phyloP scores from a whole-genome alignment of 2,888 invertebrate species.

The Pasiphila rectangulata region DNA sequence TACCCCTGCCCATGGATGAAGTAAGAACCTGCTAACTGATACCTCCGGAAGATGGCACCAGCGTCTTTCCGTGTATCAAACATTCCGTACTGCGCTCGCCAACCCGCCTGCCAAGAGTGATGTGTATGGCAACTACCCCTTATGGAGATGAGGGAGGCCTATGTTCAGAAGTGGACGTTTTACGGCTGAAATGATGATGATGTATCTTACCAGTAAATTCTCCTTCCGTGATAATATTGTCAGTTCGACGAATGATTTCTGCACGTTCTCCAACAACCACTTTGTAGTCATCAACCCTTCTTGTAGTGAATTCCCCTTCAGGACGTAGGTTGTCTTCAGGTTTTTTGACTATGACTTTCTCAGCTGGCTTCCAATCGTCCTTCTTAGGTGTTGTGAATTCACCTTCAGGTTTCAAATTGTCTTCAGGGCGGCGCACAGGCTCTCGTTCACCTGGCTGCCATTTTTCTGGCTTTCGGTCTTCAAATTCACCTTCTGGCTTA shows the following conservation, averaged over 20 bases:
- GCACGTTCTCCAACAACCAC: conserved; percentile 83
- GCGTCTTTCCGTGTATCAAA: too few relatives aligned
- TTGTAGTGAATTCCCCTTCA: conserved; percentile 81
- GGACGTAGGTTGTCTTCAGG: conserved; percentile 79
- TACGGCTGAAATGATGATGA: too few relatives aligned
- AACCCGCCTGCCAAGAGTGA: too few relatives aligned
- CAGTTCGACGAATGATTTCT: conserved; percentile 82
- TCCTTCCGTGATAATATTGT: conserved; percentile 84
- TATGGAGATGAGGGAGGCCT: too few relatives aligned
- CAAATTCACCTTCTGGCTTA: conserved; percentile 45
- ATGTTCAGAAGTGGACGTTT: too few relatives aligned
- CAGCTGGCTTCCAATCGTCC: conserved; percentile 69
- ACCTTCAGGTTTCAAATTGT: conserved; percentile 37
- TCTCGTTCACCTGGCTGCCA: conserved; percentile 68
- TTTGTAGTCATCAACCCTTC: conserved; percentile 80
- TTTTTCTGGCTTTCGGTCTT: conserved; percentile 42
- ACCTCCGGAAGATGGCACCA: too few relatives aligned
- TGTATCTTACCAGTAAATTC: conserved; percentile 81
- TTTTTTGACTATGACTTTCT: conserved; percentile 58
- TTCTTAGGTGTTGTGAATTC: conserved; percentile 71
- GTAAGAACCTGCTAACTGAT: too few relatives aligned
- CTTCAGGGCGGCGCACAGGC: conserved; percentile 61
- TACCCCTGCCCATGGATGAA: too few relatives aligned
- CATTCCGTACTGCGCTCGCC: too few relatives aligned
- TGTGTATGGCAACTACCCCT: too few relatives aligned